Conservation (phyloP, 2,113 vertebrate species). For the Copsychus sechellarum region DNA sequence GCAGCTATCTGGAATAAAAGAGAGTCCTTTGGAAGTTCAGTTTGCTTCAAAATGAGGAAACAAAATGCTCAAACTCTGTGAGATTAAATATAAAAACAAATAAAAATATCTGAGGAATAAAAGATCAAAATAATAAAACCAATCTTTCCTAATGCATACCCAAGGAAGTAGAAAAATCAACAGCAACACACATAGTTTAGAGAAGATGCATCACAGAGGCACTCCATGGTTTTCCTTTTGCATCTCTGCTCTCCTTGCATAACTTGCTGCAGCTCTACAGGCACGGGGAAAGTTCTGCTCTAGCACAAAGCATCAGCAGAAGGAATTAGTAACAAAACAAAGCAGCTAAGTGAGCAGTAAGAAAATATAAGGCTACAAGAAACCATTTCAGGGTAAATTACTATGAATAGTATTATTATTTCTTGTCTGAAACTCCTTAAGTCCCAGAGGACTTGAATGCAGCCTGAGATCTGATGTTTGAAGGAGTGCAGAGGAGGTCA, state of each 20-base stretch:
- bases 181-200: neutral
- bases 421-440: neutral
- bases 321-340: neutral
- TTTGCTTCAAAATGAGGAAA: neutral
- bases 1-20: neutral
- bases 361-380: neutral
- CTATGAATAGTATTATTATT: neutral
- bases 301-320: neutral
- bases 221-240: neutral
- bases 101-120: neutral
- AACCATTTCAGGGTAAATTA: neutral
- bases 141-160: neutral
- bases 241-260: neutral
- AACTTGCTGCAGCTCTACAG: neutral
- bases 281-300: neutral
- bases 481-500: neutral
- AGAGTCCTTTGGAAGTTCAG: neutral
- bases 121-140: neutral
- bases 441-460: neutral
- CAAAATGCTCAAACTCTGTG: neutral
- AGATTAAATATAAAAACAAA: neutral
- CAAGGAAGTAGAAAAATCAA: neutral
- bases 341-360: neutral
- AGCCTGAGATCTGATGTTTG: neutral
- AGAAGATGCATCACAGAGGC: neutral